Base-by-base conservation (phyloP, 2,797 vertebrate genomes). In the Silurus aristotelis region DNA sequence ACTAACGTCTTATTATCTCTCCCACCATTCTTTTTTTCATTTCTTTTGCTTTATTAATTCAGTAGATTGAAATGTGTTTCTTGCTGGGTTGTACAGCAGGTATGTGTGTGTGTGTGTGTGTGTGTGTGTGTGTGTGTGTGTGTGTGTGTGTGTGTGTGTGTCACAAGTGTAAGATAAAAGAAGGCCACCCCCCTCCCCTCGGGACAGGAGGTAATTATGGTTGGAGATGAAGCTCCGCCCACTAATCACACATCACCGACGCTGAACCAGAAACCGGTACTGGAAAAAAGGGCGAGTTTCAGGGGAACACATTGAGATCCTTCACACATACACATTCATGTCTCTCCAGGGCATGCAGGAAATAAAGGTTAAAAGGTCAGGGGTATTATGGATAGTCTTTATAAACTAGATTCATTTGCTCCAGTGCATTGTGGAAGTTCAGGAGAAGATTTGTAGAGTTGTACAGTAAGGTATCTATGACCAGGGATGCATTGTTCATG, bases 171-270 rank as follows among this genome's bases (percentile, higher is more conserved):
- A 93, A 89, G 90, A 92, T 92, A 94, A 94, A 93, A 92, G 94
- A 94, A 94, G 91, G 94, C 91, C 94, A 93, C 89, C 80, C 68
- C 56, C 66, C 79, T 12, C n/a, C 95, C 93, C 94, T 63, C 84
- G 94, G 93, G 95, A 95, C 90, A 76, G 89, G 92, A 92, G 90
- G 92, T 95, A 96, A 96, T 96, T 95, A 96, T 93, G 91, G 93
- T 91, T 94, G 92, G 92, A 92, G 88, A 85, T 93, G 80, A 91
- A 83, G 87, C 89, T 91, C 93, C 93, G 92, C 94, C 93, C 91
- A 89, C 94, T 95, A 95, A 95, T 96, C 94, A 94, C 94, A 94
- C 94, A 93, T 92, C 92, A 93, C 90, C 70, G 93, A 95, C 93
- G 93, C 93, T 94, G 94, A 94, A 94, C 93, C 93, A 94, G 93